Evolutionary conservation across 2,888 invertebrate species (phyloP).

Genomic region (Xiphydria camelus): DNA sequence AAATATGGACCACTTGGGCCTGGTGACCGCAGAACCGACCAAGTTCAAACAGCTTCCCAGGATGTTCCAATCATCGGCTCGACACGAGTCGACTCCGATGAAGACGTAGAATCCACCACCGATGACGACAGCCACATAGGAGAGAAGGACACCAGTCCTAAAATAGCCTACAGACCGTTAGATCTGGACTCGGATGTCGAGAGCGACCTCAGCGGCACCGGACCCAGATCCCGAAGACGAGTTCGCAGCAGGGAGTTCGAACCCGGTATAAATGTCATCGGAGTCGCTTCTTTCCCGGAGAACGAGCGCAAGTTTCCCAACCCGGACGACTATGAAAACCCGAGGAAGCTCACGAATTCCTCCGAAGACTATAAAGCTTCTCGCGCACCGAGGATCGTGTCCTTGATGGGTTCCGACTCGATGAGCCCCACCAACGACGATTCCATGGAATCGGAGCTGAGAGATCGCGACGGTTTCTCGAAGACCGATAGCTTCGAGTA

Average conservation of each 20-base stretch:
- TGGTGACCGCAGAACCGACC: conserved; percentile 31
- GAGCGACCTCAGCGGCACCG: conserved; percentile 38
- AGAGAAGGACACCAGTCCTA: conserved; percentile 28
- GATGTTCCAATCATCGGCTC: conserved; percentile 6
- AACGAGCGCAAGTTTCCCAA: conserved; percentile 37
- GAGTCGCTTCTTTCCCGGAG: conserved; percentile 4
- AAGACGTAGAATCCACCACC: conserved; percentile 42
- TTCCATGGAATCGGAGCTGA: not conserved
- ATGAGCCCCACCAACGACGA: conserved; percentile 10
- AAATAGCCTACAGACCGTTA: conserved; percentile 45
- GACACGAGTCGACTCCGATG: conserved; percentile 26
- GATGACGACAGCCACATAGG: conserved; percentile 34
- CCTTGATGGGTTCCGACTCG: conserved; percentile 3
- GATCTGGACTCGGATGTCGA: conserved; percentile 52
- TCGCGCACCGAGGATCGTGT: no score
- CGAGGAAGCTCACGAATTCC: conserved; percentile 13
- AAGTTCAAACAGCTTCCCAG: conserved; percentile 1
- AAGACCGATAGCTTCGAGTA: conserved; percentile 38
- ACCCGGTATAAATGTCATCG: conserved; percentile 8
- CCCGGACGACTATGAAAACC: conserved; percentile 44
- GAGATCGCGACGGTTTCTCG: conserved; percentile 27
- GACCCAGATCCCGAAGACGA: conserved; percentile 37
- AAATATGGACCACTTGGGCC: conserved; percentile 45
- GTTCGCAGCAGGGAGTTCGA: conserved; percentile 36
- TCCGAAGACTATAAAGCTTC: not conserved